Base-by-base conservation (phyloP, 2,888 invertebrate species). In the Platerodrilus igneus region DNA sequence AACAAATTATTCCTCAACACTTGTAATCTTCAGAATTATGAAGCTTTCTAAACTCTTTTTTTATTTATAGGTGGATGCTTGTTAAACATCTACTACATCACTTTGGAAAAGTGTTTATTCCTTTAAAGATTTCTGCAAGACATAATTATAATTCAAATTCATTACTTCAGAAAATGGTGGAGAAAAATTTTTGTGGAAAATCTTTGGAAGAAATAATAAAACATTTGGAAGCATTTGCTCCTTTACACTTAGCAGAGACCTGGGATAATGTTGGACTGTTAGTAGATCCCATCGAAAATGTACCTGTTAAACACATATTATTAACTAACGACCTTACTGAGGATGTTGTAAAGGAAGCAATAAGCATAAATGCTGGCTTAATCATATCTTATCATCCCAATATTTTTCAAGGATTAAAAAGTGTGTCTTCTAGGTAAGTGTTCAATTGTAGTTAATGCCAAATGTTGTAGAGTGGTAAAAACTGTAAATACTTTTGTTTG, bases 201-300 rank as follows among this genome's bases (percentile, higher is more conserved):
- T 56, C 72, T 4, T 55, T 81, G 41, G 57, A 57, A 9, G 67
- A 69, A 43, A 74, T 86, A 2, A 59, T 86, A 21, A 57, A 68
- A 7, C 72, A 71, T 35, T 67, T 92, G 43, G 77, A 86, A 56
- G 65, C 70, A 5, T 83, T 84, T 67, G 89, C 90, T 1, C 79
- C 86, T 5, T 64, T 76, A 18, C 65, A 71, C 2, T 68, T 85
- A 8, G 89, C 93, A 2, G 92, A 85, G 56, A 76, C 75, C 33
- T 96, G 95, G 95, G 96, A 96, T 63, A 96, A 96, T 69, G 93
- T 94, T 32, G 96, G 96, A 0, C 71, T 96, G 2, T 70, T 96
- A 15, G 77, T 95, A 7, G 89, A 95, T 62, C 93, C 94, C 2
- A 66, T 68, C 10, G 56, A 55, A 30, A 56, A 58, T 14, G 70